Conservation (phyloP, 2,888 invertebrate genomes). For the Macrophya annulata region DNA sequence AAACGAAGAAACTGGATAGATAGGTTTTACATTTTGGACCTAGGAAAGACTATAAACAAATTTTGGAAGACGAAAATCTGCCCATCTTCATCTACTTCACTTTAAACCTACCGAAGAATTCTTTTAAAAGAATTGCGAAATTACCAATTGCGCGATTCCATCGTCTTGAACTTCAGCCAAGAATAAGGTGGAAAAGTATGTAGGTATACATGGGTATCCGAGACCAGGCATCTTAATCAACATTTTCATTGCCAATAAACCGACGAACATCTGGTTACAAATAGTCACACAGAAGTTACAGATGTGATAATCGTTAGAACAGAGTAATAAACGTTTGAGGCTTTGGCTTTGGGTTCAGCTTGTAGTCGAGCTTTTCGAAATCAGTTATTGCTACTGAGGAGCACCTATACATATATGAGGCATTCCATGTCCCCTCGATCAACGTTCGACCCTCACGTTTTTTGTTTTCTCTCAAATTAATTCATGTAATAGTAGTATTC, state of each 20-base stretch:
- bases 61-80: no score
- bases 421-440: no score
- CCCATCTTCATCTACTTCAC: no score
- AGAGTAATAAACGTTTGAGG: neutral
- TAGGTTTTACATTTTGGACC: neutral
- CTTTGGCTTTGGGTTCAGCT: neutral
- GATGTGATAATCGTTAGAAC: neutral
- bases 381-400: neutral
- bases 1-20: no score
- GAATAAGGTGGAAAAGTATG: neutral
- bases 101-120: neutral
- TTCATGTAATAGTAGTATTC: no score
- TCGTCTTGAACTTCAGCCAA: neutral
- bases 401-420: neutral
- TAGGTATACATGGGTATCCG: neutral
- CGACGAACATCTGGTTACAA: slow-evolving; percentile 19
- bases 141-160: neutral
- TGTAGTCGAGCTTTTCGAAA: neutral
- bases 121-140: neutral
- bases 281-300: neutral
- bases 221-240: neutral
- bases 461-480: no score
- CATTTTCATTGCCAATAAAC: slow-evolving; percentile 25
- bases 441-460: no score
- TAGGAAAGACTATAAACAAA: neutral